Percentiles rank a stretch among this genome's conserved stretches.
Conservation (phyloP, 2,888 invertebrate genomes). For the Andrena praecox region DNA sequence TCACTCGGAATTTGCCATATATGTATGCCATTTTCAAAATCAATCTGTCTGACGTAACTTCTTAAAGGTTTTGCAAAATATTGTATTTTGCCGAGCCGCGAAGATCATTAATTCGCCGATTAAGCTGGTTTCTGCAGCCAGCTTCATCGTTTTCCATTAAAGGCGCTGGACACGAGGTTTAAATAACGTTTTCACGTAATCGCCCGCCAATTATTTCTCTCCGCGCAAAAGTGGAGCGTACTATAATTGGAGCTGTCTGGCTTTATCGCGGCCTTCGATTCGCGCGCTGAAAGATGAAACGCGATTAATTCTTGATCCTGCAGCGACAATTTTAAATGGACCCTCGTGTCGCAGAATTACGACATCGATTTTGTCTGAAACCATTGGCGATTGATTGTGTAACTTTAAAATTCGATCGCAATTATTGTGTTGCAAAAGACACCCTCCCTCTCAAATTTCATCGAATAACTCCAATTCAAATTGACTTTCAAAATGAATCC, state of each 20-base stretch:
- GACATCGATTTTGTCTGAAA: constrained; percentile 3
- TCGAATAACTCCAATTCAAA: background rate
- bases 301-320: background rate
- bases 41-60: background rate
- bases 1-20: too few species aligned
- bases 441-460: too few species aligned
- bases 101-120: background rate
- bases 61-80: background rate
- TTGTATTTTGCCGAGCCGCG: too few species aligned
- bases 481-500: background rate
- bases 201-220: constrained; percentile 22
- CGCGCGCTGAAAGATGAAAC: constrained; percentile 4
- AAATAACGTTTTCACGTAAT: constrained; percentile 40
- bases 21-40: background rate
- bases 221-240: constrained; percentile 16
- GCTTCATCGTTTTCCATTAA: constrained; percentile 11
- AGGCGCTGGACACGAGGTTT: constrained; percentile 17
- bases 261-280: background rate
- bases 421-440: background rate
- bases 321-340: background rate
- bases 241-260: constrained; percentile 12
- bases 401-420: background rate
- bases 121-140: background rate
- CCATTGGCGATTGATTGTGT: background rate
- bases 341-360: background rate